Evolutionary conservation across 1,140 invertebrate species (phyloP), one percentile per base, ranked within the genome.

Genomic region (Pinna nobilis): DNA sequence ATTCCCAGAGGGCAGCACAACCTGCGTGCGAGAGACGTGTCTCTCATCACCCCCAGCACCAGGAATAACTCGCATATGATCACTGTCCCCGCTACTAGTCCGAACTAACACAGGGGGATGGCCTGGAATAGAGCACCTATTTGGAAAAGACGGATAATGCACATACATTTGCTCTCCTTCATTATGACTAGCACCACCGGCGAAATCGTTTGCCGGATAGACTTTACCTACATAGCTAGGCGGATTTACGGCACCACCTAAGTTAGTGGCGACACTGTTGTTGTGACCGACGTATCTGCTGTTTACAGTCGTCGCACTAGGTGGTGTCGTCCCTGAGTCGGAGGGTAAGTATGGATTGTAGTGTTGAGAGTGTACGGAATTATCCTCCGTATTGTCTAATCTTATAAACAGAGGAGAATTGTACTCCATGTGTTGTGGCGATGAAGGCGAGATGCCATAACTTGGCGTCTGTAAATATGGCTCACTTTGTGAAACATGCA

Each of bases 1-100:
- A 9, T 11, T n/a, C 9, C 39, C 39, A 44, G 9, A 11, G 11
- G 59, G 59, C 7, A 61, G 44, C n/a, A 61, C 25, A 3, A 61
- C 39, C n/a, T 61, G 59, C 7, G 59, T 30, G 77, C 30, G 73
- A 18, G 51, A 60, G 61, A 61, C 28, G 37, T 65, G 71, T 59
- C 71, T 55, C 25, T 50, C 67, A 35, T 74, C 67, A 6, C 66
- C 66, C 37, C 51, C 55, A 6, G 60, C 70, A 20, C 64, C 68
- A 59, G 60, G 53, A 60, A 47, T 71, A 1, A 57, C 53, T 23
- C 72, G 64, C n/a, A n/a, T n/a, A 51, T 78, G 76, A n/a, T 80
- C 78, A 73, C 76, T 80, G 3, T 82, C 80, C 28, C 51, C 49
- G 57, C 80, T 80, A 67, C 60, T 76, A 59, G 77, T 76, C 32